Evolutionary conservation across 2,888 invertebrate genomes (phyloP), one percentile per base, ranked within the genome.

Genomic region (Harmothoe impar): DNA sequence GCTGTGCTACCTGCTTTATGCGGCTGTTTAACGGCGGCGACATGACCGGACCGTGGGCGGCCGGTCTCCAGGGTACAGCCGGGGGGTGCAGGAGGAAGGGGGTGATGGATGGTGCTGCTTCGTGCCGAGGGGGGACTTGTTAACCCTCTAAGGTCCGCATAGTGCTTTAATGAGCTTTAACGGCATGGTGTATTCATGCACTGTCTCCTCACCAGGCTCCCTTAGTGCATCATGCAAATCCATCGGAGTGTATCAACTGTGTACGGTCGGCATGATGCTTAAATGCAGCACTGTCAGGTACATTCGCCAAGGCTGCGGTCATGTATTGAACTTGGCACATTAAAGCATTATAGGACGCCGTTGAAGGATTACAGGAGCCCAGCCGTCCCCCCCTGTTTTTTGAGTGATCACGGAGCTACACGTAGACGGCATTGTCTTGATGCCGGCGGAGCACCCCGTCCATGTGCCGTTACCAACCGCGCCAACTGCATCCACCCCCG

Each of bases 361-460:
- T n/a, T n/a, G n/a, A n/a, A n/a, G n/a, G n/a, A n/a, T n/a, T n/a
- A n/a, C n/a, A 43, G 43, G 5, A 43, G 43, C 10, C 43, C 43
- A 43, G 43, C 43, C 43, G 3, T 43, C 43, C 43, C 43, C 43
- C 3, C 43, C 10, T 43, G 3, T 43, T 5, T 81, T 62, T 81
- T 81, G 81, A 81, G n/a, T 81, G 81, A 81, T 81, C 7, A 35
- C 15, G 35, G 5, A 20, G 35, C 81, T 17, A 81, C 81, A 81
- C 25, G 81, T 33, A 43, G 81, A 33, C 35, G 81, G 81, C 81
- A 81, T 81, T 43, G 81, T 43, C 81, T 81, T 81, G 43, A 81
- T 81, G 81, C 43, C 81, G 43, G 15, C 81, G 5, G 35, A 81
- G 33, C 81, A 35, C 81, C 33, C 20, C 81, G 35, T 20, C 81